Base-by-base conservation (phyloP, 2,888 invertebrate genomes). In the Eugnorisma glareosa region DNA sequence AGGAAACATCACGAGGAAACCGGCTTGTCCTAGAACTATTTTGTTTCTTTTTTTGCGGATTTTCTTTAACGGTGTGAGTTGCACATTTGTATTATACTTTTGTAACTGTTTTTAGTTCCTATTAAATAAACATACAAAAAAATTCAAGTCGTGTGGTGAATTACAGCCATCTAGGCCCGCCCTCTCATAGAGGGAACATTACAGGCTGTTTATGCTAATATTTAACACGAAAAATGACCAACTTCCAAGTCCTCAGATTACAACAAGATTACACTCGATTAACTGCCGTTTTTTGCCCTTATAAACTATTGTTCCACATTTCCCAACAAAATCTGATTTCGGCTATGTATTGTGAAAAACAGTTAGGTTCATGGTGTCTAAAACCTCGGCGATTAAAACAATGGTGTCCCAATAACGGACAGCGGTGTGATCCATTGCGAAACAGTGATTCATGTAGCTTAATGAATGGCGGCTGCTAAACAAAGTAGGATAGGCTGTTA, bases 401-500 rank as follows among this genome's bases (percentile, higher is more conserved):
- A 88, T 88, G 79, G 89, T 71, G 83, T 72, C 83, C 84, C 54
- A 83, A 81, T 88, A 89, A 88, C 83, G 86, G 84, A 67, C 45
- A 71, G 28, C 86, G 51, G 73, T 77, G 67, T 71, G 79, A 76
- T 73, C 73, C 73, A 81, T 78, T 81, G 79, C 75, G 76, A 76
- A 77, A 84, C 67, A 67, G 57, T 86, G 86, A 86, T 84, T 83
- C 79, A 88, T 75, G 59, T 76, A 45, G 63, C 67, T 86, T 63
- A 69, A 75, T 75, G 67, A 82, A 74, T 77, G 67, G 28, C 21
- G 67, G 31, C 21, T 59, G 59, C 28, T 54, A 64, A 85, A 63
- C 51, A n/a, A 40, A 43, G 15, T 28, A 7, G 59, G 40, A 37
- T 66, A 45, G 21, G 11, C 51, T 57, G 61, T 40, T 13, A 31